Base-by-base conservation (phyloP, 1,140 invertebrate species). In the Drosophila persimilis region DNA sequence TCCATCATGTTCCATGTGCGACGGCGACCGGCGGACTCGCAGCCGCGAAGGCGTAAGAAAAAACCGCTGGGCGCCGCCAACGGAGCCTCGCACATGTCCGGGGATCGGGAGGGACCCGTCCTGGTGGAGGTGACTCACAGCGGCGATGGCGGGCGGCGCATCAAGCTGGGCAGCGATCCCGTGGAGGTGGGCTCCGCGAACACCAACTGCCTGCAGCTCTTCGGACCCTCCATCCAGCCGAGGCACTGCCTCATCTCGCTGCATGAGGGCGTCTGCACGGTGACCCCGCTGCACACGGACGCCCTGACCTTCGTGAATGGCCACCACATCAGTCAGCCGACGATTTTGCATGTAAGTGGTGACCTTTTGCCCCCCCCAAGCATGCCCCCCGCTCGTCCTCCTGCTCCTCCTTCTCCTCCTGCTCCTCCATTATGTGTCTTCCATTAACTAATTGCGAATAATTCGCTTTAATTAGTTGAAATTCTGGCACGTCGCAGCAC, bases 1-100 rank as follows among this genome's bases (percentile, higher is more conserved):
- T 97, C 96, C 54, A 97, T 98, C 83, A 98, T 98, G 96, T 98
- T 98, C 89, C 97, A 98, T 92, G 97, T 98, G 90, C 93, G 97
- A 70, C 94, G 97, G 85, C 93, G 97, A 80, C 97, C 97, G 51
- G 95, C 96, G 8, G 97, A 98, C 92, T 95, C 96, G 76, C 96
- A 97, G 90, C 97, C 96, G 11, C 93, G 97, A 55, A 96, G 97
- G 81, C 93, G 97, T 15, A 98, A 98, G 94, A 98, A 98, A 93
- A 98, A 98, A 92, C 95, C 95, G 1, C 91, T 94, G 11, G 93
- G 90, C 81, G 92, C 92, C 85, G 92, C 94, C 71, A 93, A 92
- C 48, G 92, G 92, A 22, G 91, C 92, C 52, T 91, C 91, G 80
- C 91, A 92, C 52, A 86, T 91, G 90, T 79, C 77, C 63, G 83